A percentile compares a stretch with the other conserved stretches of the same genome.
Evolutionary conservation across 2,797 vertebrate genomes (phyloP).

Genomic region (Brachyrhaphis roseni): DNA sequence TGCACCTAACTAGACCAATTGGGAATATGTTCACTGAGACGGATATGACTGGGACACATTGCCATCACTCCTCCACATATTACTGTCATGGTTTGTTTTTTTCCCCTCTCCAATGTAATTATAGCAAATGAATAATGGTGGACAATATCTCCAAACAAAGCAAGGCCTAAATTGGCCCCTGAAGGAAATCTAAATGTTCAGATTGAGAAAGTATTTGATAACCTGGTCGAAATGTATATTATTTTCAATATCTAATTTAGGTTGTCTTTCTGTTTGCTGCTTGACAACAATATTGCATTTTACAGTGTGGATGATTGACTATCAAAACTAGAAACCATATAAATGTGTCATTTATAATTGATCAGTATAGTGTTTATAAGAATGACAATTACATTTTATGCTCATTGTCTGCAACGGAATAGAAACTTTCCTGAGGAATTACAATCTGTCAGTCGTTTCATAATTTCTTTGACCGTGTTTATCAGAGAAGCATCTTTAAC

Average conservation of each 20-base stretch:
- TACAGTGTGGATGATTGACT: slow-evolving; percentile 2
- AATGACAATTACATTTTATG: slow-evolving; percentile 19
- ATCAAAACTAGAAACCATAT: slow-evolving; percentile 5
- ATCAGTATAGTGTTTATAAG: slow-evolving; percentile 16
- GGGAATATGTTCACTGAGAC: slow-evolving; percentile 87
- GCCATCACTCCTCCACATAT: slow-evolving; percentile 89
- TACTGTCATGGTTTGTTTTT: slow-evolving; percentile 86
- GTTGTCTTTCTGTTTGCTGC: slow-evolving; percentile 45
- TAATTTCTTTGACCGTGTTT: neutral
- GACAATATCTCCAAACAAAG: slow-evolving; percentile 82
- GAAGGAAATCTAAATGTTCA: slow-evolving; percentile 72
- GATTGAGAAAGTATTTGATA: slow-evolving; percentile 76
- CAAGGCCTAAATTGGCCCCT: slow-evolving; percentile 74
- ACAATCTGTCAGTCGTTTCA: neutral
- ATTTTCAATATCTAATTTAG: slow-evolving; percentile 55
- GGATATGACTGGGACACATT: slow-evolving; percentile 88
- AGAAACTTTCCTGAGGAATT: neutral
- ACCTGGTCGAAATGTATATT: slow-evolving; percentile 70
- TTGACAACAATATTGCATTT: slow-evolving; percentile 39
- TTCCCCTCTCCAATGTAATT: slow-evolving; percentile 85
- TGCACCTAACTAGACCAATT: slow-evolving; percentile 90
- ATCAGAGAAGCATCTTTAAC: neutral
- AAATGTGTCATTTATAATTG: slow-evolving; percentile 14
- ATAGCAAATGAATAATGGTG: slow-evolving; percentile 85
- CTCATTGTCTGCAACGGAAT: slow-evolving; percentile 10